These are phyloP conservation scores for Petroica traversi DNA, from an alignment of 2,113 vertebrate species.

Conservation along the genomic window DNA sequence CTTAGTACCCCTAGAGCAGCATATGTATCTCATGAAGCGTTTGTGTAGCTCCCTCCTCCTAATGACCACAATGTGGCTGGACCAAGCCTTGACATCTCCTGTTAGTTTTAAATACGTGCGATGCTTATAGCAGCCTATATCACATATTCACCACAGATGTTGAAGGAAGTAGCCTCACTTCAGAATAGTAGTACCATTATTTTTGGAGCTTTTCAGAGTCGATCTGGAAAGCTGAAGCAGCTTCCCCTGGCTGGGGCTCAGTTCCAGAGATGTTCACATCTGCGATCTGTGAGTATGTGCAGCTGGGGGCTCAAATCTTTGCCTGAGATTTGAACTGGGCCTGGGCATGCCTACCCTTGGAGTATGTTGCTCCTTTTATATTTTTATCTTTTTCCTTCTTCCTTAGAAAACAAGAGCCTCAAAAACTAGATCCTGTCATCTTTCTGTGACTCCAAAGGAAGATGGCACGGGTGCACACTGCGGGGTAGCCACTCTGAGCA, in stretches of 20 bases:
- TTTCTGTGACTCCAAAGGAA: conserved; percentile 31
- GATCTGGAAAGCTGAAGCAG: neutral
- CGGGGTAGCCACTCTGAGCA: neutral
- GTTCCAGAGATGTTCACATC: neutral
- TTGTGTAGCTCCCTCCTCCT: conserved; percentile 61
- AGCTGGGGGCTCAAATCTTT: neutral
- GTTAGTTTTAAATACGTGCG: conserved; percentile 43
- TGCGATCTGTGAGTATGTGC: neutral
- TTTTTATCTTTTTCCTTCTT: neutral
- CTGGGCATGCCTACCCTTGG: neutral
- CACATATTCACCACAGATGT: conserved; percentile 54
- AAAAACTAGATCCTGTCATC: conserved; percentile 9
- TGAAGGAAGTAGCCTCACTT: conserved; percentile 36
- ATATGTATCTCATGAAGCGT: conserved; percentile 47
- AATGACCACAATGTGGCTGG: conserved; percentile 44
- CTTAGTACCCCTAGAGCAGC: neutral
- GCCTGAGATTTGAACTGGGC: neutral
- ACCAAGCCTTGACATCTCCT: conserved; percentile 46
- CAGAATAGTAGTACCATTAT: conserved; percentile 47
- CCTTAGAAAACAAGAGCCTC: conserved; percentile 36
- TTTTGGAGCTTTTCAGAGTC: neutral
- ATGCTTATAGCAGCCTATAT: conserved; percentile 14
- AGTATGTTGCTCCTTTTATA: neutral
- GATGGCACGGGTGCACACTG: neutral
- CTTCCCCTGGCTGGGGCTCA: neutral